These are phyloP conservation scores for Limnephilus marmoratus DNA, from an alignment of 2,888 invertebrate species.

Conservation along the genomic window DNA sequence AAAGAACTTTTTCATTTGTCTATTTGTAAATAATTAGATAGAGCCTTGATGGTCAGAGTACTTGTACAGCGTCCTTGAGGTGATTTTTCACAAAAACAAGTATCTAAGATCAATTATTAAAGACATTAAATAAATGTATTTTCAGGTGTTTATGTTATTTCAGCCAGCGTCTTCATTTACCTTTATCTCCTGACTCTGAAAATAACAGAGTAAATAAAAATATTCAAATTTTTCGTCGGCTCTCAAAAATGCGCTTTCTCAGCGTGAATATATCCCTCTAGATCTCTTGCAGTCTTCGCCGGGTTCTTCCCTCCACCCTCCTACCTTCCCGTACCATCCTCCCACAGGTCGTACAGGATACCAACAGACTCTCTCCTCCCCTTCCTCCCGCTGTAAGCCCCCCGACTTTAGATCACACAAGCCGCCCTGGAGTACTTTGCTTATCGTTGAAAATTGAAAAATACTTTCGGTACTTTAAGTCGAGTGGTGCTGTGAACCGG, in stretches of 20 bases:
- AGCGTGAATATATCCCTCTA: conserved; percentile 37
- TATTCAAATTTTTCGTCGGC: conserved; percentile 18
- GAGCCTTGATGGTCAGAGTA: too few species aligned
- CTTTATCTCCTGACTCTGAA: not conserved
- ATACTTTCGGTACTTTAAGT: not conserved
- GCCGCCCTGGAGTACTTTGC: conserved; percentile 22
- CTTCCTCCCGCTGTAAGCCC: not conserved
- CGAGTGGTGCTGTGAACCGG: not conserved
- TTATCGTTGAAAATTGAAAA: conserved; percentile 48
- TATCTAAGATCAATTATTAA: too few species aligned
- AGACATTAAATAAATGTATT: not conserved
- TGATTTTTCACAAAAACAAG: too few species aligned
- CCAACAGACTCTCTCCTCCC: not conserved
- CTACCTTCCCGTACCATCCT: not conserved
- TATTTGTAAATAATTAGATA: too few species aligned
- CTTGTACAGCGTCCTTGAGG: too few species aligned
- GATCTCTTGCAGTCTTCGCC: conserved; percentile 6
- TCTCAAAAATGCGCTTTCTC: conserved; percentile 42
- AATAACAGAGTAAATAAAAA: not conserved
- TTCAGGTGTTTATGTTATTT: not conserved
- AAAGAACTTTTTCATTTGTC: too few species aligned
- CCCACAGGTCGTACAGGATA: not conserved
- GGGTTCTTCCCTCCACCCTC: not conserved
- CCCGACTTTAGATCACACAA: conserved; percentile 32
- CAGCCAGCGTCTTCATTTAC: not conserved